Percentiles rank a stretch among this genome's conserved stretches.
These are phyloP conservation scores for Gymnothorax reevesii DNA, from an alignment of 2,797 vertebrate genomes.

Conservation along the genomic window DNA sequence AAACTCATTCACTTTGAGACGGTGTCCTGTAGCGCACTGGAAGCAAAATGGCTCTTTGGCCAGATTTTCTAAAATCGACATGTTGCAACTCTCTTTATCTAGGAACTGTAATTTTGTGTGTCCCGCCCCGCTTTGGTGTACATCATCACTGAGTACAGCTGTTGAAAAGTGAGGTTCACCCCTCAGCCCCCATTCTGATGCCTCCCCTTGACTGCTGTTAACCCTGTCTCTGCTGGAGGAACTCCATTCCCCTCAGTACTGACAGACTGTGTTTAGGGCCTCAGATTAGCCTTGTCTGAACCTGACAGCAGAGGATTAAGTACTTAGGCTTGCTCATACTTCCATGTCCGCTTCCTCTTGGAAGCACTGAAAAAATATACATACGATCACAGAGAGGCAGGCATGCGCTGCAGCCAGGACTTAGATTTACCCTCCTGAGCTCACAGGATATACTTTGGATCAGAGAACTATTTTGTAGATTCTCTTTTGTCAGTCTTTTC, in stretches of 20 bases:
- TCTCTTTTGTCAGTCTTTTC: slow-evolving; percentile 23
- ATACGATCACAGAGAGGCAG: not conserved
- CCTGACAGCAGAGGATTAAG: slow-evolving; percentile 32
- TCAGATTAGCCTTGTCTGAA: slow-evolving; percentile 31
- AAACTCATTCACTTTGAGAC: no score
- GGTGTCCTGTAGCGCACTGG: no score
- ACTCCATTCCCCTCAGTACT: slow-evolving; percentile 30
- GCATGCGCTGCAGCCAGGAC: not conserved
- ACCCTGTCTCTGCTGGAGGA: slow-evolving; percentile 46
- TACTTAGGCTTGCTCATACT: slow-evolving; percentile 7
- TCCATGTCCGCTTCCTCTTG: slow-evolving; percentile 25
- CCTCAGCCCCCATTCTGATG: not conserved
- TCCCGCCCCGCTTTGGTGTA: slow-evolving; percentile 26
- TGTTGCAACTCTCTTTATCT: no score
- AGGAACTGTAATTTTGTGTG: no score
- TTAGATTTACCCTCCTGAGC: not conserved
- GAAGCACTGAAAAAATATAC: slow-evolving; percentile 12
- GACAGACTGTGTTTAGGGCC: slow-evolving; percentile 27
- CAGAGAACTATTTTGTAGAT: not conserved
- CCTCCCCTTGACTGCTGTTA: slow-evolving; percentile 46
- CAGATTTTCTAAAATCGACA: no score
- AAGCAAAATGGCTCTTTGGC: no score
- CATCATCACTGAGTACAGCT: slow-evolving; percentile 40
- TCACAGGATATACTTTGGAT: not conserved
- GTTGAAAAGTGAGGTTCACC: slow-evolving; percentile 40